These are phyloP conservation scores for Salticus scenicus DNA, from an alignment of 2,888 invertebrate species.

Conservation along the genomic window DNA sequence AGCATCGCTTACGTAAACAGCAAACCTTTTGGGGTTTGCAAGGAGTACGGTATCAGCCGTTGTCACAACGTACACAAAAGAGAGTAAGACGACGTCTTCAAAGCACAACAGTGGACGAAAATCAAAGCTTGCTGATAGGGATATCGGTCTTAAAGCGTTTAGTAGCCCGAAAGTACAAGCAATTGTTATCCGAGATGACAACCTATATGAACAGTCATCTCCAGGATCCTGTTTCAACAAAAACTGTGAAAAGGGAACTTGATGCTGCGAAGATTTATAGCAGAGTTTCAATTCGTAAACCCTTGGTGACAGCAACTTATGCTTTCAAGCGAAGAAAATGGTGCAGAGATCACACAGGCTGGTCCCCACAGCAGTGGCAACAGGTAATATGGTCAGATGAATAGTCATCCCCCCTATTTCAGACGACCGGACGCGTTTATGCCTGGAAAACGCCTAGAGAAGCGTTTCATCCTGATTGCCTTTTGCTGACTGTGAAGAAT, in stretches of 20 bases:
- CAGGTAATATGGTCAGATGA: conserved; percentile 15
- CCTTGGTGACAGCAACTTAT: no score
- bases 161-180: no score
- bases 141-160: no score
- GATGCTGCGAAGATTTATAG: no score
- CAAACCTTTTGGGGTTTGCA: conserved; percentile 12
- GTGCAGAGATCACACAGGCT: not conserved
- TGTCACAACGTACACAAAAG: conserved; percentile 1
- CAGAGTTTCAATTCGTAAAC: no score
- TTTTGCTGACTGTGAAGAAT: conserved; percentile 34
- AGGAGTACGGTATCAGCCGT: conserved; percentile 11
- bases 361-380: no score
- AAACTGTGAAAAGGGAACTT: no score
- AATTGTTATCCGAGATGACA: no score
- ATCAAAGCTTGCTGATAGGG: no score
- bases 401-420: not conserved
- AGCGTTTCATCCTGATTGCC: conserved; percentile 20
- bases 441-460: conserved; percentile 26
- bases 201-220: no score
- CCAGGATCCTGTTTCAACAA: no score
- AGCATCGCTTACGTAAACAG: conserved; percentile 6
- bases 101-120: no score
- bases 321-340: not conserved
- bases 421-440: conserved; percentile 3
- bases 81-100: not conserved